These are phyloP conservation scores for Limnothrissa miodon DNA, from an alignment of 2,113 vertebrate species.

Conservation along the genomic window DNA sequence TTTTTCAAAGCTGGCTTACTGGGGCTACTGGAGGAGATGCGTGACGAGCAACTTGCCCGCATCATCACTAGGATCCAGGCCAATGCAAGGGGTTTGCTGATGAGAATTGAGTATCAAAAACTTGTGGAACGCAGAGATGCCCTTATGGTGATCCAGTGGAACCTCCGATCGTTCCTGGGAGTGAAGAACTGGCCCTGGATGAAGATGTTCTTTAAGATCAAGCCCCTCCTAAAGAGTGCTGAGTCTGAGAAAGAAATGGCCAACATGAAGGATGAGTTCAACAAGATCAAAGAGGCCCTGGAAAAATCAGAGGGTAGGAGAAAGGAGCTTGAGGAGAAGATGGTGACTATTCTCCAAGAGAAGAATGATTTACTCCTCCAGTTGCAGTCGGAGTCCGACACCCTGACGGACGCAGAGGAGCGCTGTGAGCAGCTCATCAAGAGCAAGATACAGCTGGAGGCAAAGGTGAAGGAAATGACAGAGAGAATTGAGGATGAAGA, in stretches of 20 bases:
- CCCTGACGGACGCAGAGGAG: constrained; percentile 84
- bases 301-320: constrained; percentile 82
- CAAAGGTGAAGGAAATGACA: constrained; percentile 85
- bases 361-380: constrained; percentile 89
- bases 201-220: constrained; percentile 94
- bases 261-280: constrained; percentile 76
- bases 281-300: constrained; percentile 70
- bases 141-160: constrained; percentile 88
- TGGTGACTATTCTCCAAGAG: constrained; percentile 88
- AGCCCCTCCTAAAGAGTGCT: constrained; percentile 85
- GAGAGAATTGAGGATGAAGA: constrained; percentile 89
- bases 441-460: constrained; percentile 90
- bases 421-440: constrained; percentile 92
- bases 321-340: constrained; percentile 94
- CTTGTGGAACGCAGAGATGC: constrained; percentile 88
- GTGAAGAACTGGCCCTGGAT: constrained; percentile 98
- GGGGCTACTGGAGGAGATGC: constrained; percentile 89
- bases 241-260: constrained; percentile 87
- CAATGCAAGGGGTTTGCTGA: constrained; percentile 81
- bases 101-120: constrained; percentile 83
- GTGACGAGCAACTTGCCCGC: constrained; percentile 84
- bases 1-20: constrained; percentile 88
- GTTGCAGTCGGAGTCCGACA: constrained; percentile 91
- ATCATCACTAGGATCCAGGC: constrained; percentile 92
- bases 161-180: constrained; percentile 86